A percentile compares a stretch with the other conserved stretches of the same genome.
Evolutionary conservation across 2,888 invertebrate genomes (phyloP).

Genomic region (Agonopterix heracliana): DNA sequence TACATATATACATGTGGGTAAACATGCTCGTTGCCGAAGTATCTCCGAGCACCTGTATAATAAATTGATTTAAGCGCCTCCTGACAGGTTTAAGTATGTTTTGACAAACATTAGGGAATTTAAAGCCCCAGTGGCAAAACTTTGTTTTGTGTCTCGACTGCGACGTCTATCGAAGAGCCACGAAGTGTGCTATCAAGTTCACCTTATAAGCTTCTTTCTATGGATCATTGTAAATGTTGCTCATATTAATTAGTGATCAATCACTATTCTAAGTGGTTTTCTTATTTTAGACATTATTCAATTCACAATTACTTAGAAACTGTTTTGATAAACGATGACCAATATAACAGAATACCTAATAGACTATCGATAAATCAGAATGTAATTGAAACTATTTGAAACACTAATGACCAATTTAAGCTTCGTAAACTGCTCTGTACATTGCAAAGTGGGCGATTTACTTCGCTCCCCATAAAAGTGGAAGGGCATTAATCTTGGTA

Average conservation of each 20-base stretch:
- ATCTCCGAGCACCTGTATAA: constrained; percentile 65
- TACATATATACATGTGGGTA: constrained; percentile 62
- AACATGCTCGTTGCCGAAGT: constrained; percentile 57
- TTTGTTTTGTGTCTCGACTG: constrained; percentile 49
- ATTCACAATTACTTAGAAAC: no score
- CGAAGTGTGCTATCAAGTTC: constrained; percentile 36
- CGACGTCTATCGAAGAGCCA: constrained; percentile 29
- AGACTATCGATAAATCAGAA: no score
- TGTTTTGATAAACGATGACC: no score
- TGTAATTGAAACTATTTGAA: background rate
- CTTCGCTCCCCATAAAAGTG: constrained; percentile 18
- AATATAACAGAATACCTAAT: no score
- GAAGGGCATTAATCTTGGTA: constrained; percentile 22
- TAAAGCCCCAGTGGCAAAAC: constrained; percentile 59
- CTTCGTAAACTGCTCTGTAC: constrained; percentile 17
- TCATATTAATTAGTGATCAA: constrained; percentile 28
- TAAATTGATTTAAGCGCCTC: constrained; percentile 73
- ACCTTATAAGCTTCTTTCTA: constrained; percentile 26
- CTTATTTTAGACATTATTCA: background rate
- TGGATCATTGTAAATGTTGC: constrained; percentile 22
- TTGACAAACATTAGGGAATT: constrained; percentile 70
- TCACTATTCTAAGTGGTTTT: constrained; percentile 17
- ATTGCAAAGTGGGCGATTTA: constrained; percentile 22
- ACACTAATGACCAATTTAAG: constrained; percentile 9
- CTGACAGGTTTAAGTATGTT: constrained; percentile 70